Percentiles rank a stretch among this genome's conserved stretches.
Conservation (phyloP, 2,888 invertebrate species). For the Acheta domesticus region DNA sequence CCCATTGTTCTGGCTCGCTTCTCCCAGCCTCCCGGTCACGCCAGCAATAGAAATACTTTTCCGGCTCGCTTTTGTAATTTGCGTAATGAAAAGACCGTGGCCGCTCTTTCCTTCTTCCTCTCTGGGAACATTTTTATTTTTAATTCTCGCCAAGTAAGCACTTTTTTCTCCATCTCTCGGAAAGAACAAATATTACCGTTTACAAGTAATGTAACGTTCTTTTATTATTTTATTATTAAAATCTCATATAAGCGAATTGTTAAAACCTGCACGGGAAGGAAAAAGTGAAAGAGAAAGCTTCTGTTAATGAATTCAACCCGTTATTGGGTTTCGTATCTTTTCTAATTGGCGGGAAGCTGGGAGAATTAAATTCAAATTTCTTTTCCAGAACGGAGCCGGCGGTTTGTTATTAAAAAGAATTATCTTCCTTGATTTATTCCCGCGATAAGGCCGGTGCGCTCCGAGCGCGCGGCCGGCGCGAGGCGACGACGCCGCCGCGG, state of each 20-base stretch:
- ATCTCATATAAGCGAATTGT: slow-evolving; percentile 18
- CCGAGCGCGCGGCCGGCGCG: too few relatives aligned
- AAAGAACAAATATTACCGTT: slow-evolving; percentile 5
- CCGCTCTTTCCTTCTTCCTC: slow-evolving; percentile 18
- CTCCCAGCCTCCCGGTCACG: too few relatives aligned
- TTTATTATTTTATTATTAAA: slow-evolving; percentile 18
- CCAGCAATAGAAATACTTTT: background rate
- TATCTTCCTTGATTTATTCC: slow-evolving; percentile 18
- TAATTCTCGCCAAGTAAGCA: background rate
- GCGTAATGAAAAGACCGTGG: slow-evolving; percentile 18
- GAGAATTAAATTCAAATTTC: slow-evolving; percentile 18
- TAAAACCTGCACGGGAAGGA: background rate
- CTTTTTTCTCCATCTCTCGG: background rate
- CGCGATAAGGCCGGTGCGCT: background rate
- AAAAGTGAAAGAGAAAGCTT: background rate
- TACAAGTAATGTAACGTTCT: background rate
- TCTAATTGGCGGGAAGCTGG: slow-evolving; percentile 9
- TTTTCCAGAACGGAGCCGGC: background rate
- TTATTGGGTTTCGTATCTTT: slow-evolving; percentile 1
- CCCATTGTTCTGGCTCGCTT: too few relatives aligned
- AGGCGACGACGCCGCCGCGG: too few relatives aligned
- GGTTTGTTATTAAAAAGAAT: slow-evolving; percentile 18
- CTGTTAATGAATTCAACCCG: slow-evolving; percentile 2
- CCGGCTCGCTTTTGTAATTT: background rate
- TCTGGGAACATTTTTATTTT: background rate